Percentiles rank a stretch among this genome's conserved stretches.
These are phyloP conservation scores for Neosilurus mollespiculum DNA, from an alignment of 2,797 vertebrate species.

Conservation along the genomic window DNA sequence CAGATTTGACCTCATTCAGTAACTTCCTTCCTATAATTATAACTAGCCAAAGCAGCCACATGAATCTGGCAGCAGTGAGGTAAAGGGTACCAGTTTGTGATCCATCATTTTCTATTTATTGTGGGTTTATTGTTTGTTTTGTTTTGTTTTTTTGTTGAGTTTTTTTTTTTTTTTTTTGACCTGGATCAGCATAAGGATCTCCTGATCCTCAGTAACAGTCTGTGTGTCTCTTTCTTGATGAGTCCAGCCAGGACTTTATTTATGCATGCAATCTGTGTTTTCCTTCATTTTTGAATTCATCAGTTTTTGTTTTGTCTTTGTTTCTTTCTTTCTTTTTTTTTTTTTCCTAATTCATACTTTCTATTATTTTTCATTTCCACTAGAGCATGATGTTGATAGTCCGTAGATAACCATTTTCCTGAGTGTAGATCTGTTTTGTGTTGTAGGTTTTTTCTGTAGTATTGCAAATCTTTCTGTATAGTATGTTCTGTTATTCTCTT, in stretches of 20 bases:
- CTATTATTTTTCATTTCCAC: slow-evolving; percentile 57
- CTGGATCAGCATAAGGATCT: slow-evolving; percentile 34
- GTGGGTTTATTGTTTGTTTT: slow-evolving; percentile 18
- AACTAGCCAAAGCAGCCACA: slow-evolving; percentile 46
- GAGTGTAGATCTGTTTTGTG: slow-evolving; percentile 52
- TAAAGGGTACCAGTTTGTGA: slow-evolving; percentile 10
- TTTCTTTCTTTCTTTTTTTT: slow-evolving; percentile 26
- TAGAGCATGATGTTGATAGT: slow-evolving; percentile 61
- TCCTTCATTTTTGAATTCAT: slow-evolving; percentile 41
- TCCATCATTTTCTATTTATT: background rate
- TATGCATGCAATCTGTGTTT: slow-evolving; percentile 46
- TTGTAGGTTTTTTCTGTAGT: slow-evolving; percentile 63
- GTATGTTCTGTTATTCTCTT: slow-evolving; percentile 64
- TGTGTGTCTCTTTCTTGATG: slow-evolving; percentile 51
- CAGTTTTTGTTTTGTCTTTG: slow-evolving; percentile 40
- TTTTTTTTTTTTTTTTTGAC: slow-evolving; percentile 26
- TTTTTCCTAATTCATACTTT: slow-evolving; percentile 19
- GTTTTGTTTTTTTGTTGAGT: slow-evolving; percentile 42
- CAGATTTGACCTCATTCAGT: slow-evolving; percentile 10
- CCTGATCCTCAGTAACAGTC: slow-evolving; percentile 47
- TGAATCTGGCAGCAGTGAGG: slow-evolving; percentile 54
- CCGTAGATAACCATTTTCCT: slow-evolving; percentile 53
- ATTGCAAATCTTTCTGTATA: slow-evolving; percentile 63
- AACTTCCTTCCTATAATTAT: slow-evolving; percentile 16
- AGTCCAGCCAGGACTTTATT: slow-evolving; percentile 48